phyloP scores from a whole-genome alignment of 2,113 vertebrate genomes.

The Phocoena sinus region DNA sequence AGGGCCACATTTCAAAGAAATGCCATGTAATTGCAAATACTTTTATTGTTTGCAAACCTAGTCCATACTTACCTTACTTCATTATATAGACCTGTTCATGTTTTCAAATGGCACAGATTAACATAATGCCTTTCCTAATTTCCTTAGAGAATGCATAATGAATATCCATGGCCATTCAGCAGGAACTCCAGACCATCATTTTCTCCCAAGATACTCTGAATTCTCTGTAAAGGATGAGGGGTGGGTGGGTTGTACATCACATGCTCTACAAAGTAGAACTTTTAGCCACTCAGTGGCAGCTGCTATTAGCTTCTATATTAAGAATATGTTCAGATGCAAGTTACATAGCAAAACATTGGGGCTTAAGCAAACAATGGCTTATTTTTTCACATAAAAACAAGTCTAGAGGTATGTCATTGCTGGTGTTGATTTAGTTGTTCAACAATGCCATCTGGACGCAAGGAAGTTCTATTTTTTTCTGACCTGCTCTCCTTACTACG shows the following conservation, averaged over 20 bases:
- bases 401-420: neutral
- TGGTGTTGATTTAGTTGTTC: neutral
- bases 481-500: neutral
- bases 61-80: neutral
- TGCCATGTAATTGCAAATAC: neutral
- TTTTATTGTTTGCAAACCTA: neutral
- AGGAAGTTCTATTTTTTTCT: neutral
- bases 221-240: neutral
- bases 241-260: neutral
- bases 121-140: neutral
- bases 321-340: neutral
- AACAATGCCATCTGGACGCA: neutral
- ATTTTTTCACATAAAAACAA: neutral
- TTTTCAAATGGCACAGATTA: neutral
- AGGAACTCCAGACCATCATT: neutral
- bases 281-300: neutral
- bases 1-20: neutral
- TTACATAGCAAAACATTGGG: neutral
- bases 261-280: neutral
- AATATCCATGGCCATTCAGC: neutral
- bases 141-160: neutral
- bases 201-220: neutral
- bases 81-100: neutral
- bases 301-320: neutral
- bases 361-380: neutral